A percentile compares a stretch with the other conserved stretches of the same genome.
These are phyloP conservation scores for Iphiclides podalirius DNA, from an alignment of 2,888 invertebrate genomes.

Conservation along the genomic window DNA sequence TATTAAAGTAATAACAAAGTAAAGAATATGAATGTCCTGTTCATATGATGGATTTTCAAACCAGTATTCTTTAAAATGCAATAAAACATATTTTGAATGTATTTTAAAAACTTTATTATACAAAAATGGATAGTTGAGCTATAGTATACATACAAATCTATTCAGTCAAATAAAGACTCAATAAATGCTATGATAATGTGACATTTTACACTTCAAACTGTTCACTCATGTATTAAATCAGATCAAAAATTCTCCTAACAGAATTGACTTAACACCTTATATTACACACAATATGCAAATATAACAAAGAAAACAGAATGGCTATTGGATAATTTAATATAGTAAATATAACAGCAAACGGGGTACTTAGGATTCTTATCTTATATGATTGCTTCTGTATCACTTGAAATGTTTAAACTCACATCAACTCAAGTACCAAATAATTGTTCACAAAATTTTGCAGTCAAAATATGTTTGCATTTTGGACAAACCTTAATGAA, in stretches of 20 bases:
- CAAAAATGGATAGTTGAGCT: constrained; percentile 56
- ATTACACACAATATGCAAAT: constrained; percentile 32
- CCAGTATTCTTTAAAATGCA: no score
- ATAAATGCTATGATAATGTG: constrained; percentile 60
- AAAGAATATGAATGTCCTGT: no score
- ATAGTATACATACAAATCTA: constrained; percentile 64
- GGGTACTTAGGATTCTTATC: constrained; percentile 16
- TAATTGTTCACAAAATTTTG: constrained; percentile 45
- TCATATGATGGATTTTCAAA: no score
- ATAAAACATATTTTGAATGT: no score
- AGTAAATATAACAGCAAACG: constrained; percentile 14
- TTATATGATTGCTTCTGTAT: constrained; percentile 51
- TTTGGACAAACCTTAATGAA: constrained; percentile 45
- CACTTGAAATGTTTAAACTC: constrained; percentile 53
- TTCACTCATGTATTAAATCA: constrained; percentile 40
- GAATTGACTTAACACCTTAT: constrained; percentile 31
- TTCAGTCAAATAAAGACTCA: constrained; percentile 66
- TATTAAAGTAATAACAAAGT: no score
- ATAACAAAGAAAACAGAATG: constrained; percentile 48
- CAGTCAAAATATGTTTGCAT: constrained; percentile 36
- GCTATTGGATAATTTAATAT: constrained; percentile 36
- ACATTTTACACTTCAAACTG: constrained; percentile 37
- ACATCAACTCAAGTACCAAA: constrained; percentile 46
- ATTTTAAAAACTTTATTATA: constrained; percentile 67
- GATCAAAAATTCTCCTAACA: constrained; percentile 41